Evolutionary conservation across 2,113 vertebrate genomes (phyloP).

Genomic region (Edolisoma coerulescens): DNA sequence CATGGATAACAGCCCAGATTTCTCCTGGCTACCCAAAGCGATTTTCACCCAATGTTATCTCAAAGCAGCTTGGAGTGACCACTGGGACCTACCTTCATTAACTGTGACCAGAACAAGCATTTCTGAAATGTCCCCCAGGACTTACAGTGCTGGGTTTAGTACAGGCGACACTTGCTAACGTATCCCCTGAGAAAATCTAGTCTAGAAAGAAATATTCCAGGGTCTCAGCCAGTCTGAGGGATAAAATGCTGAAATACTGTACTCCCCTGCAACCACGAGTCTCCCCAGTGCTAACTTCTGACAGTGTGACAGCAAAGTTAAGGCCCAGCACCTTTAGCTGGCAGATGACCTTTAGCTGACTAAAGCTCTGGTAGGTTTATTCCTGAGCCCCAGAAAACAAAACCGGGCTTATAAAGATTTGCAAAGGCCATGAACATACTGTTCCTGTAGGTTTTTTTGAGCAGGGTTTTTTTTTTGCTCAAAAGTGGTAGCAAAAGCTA

Average conservation of each 20-base stretch:
- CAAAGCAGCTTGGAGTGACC: background rate
- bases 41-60: background rate
- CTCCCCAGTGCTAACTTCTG: background rate
- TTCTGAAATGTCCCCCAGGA: background rate
- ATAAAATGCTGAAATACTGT: background rate
- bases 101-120: background rate
- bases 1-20: background rate
- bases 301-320: slow-evolving; percentile 17
- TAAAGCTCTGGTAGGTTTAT: slow-evolving; percentile 27
- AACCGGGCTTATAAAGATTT: slow-evolving; percentile 26
- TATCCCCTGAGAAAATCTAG: background rate
- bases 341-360: slow-evolving; percentile 53
- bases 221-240: background rate
- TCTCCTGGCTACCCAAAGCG: background rate
- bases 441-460: background rate
- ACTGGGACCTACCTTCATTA: background rate
- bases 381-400: slow-evolving; percentile 35
- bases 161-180: background rate
- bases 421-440: slow-evolving; percentile 25
- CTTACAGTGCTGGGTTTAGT: background rate
- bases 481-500: background rate
- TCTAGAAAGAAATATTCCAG: background rate
- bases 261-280: background rate
- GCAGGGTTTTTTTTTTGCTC: background rate
- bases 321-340: slow-evolving; percentile 39